phyloP scores from a whole-genome alignment of 2,113 vertebrate species.

The Coptodon bakossiorum region DNA sequence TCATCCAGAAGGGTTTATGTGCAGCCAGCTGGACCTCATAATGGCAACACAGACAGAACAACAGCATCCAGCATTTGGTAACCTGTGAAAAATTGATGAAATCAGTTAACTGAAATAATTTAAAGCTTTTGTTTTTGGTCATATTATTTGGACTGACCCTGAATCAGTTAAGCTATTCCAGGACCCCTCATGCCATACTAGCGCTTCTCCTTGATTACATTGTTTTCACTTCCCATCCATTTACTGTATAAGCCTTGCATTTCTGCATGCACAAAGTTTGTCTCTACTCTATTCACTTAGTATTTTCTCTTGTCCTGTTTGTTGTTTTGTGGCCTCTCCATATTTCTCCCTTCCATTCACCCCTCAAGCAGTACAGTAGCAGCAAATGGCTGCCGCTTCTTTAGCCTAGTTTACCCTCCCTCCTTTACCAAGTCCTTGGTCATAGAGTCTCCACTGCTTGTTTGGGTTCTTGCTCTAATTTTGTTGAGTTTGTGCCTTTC shows the following conservation, averaged over 20 bases:
- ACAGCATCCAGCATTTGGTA: slow-evolving; percentile 16
- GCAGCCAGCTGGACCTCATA: slow-evolving; percentile 12
- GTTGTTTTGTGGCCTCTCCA: background rate
- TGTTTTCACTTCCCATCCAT: background rate
- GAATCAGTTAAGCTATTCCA: background rate
- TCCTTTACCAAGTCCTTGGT: background rate
- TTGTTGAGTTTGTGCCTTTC: background rate
- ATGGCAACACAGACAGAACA: slow-evolving; percentile 12
- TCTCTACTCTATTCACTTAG: background rate
- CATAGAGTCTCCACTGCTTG: background rate
- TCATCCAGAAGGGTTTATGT: slow-evolving; percentile 2
- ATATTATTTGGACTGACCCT: background rate
- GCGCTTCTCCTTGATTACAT: background rate
- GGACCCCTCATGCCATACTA: background rate
- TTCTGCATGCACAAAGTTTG: background rate
- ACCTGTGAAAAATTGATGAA: slow-evolving; percentile 42
- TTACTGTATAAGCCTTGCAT: background rate
- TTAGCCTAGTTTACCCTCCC: background rate
- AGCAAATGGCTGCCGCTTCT: background rate
- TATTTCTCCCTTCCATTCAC: background rate
- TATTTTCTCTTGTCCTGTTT: background rate
- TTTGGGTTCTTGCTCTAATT: background rate
- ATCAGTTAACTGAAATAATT: background rate
- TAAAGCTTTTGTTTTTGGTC: background rate
- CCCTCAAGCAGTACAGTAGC: background rate